Evolutionary conservation across 2,113 vertebrate genomes (phyloP), one percentile per base, ranked within the genome.

Genomic region (Vulpes ferrilata): DNA sequence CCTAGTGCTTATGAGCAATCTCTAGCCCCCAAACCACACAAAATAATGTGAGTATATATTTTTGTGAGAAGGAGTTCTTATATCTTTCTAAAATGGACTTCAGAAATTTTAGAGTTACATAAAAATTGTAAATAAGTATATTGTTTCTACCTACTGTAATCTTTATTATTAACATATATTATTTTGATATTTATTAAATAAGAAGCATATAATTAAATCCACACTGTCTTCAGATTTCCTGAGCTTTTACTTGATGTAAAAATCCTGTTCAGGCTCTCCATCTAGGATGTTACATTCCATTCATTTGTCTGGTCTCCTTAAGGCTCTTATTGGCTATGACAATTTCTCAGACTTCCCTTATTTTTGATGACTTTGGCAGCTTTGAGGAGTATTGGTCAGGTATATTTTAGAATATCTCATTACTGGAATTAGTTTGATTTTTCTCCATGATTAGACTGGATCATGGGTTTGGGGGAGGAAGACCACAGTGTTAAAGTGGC

Each of bases 51-150:
- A n/a, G 13, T 16, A 15, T 32, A 30, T 59, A 35, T 19, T 82
- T 38, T 53, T 78, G 1, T 6, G 13, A 51, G 13, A 7, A 20
- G 9, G 38, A 23, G 3, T 53, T n/a, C 11, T 91, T 84, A 7
- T 81, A 71, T 76, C 57, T 84, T 94, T 43, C 79, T 69, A 87
- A 73, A 89, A 74, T 62, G 55, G 51, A 64, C 0, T 83, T 71
- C 62, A 23, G 85, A 93, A 69, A 13, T 73, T 78, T 78, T 93
- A 73, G 20, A 38, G 67, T 90, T 86, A 64, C 9, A 64, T 69
- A 92, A 93, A 85, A 86, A 65, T 53, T 76, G 3, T 60, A 12
- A 71, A 38, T 15, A 71, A 43, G 9, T 78, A 32, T 20, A 22
- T 32, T 78, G 15, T 67, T 88, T 78, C 3, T 12, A 38, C 60